These are phyloP conservation scores for Belgica antarctica DNA, from an alignment of 2,888 invertebrate genomes.

Conservation along the genomic window DNA sequence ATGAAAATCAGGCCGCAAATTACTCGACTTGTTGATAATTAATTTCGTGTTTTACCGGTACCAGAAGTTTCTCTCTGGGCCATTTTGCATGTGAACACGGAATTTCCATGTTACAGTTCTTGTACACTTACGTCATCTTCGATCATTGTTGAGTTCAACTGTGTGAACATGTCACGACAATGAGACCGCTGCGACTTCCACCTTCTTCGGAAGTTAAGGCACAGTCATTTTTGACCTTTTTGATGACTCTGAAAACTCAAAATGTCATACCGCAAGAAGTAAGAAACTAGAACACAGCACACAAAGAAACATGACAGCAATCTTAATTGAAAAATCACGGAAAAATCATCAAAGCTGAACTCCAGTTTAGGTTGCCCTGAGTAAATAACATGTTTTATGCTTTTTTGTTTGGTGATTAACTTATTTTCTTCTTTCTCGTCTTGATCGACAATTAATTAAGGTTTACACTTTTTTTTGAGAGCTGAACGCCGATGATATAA, in stretches of 20 bases:
- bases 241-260: background rate
- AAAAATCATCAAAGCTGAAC: background rate
- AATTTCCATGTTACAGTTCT: background rate
- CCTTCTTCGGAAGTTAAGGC: too few relatives aligned
- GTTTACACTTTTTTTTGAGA: background rate
- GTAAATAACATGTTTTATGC: slow-evolving; percentile 5
- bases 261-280: background rate
- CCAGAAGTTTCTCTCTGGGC: background rate
- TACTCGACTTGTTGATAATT: background rate
- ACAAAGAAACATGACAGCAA: background rate
- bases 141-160: background rate
- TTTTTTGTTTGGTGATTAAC: background rate
- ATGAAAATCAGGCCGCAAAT: background rate
- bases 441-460: background rate
- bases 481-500: background rate
- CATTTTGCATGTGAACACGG: too few relatives aligned
- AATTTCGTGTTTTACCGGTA: background rate
- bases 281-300: slow-evolving; percentile 17
- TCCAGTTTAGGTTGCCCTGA: background rate
- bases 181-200: too few relatives aligned
- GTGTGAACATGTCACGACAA: background rate
- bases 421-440: background rate
- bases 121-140: background rate
- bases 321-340: slow-evolving; percentile 3
- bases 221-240: too few relatives aligned